phyloP scores from a whole-genome alignment of 2,113 vertebrate species.

The Loxodonta africana region DNA sequence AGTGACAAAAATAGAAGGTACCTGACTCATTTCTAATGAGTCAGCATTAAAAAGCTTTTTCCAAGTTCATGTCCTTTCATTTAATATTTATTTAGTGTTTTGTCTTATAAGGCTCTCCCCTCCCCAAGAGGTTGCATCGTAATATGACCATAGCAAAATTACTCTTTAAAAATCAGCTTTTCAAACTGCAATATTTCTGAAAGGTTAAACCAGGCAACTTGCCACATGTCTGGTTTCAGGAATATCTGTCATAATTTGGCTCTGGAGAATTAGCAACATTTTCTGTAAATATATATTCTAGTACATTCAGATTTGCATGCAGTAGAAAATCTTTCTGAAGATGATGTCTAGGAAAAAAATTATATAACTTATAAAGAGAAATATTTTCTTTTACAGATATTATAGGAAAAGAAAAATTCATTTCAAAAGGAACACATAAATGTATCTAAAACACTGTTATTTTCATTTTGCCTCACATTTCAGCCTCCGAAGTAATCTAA shows the following conservation, averaged over 20 bases:
- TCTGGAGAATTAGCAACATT: background rate
- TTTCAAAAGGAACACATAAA: background rate
- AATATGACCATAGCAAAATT: conserved; percentile 3
- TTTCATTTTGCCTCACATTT: background rate
- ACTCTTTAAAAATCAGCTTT: conserved; percentile 35
- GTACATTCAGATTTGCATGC: background rate
- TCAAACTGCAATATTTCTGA: background rate
- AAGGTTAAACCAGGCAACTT: conserved; percentile 22
- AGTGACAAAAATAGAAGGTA: conserved; percentile 24
- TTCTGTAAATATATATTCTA: background rate
- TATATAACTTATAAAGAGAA: background rate
- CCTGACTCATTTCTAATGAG: background rate
- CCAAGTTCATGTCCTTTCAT: background rate
- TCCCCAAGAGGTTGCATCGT: background rate
- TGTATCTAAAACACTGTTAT: background rate
- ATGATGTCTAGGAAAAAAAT: conserved; percentile 26
- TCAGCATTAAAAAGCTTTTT: conserved; percentile 54
- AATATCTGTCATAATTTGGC: conserved; percentile 46
- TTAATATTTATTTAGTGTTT: conserved; percentile 34
- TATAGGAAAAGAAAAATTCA: background rate
- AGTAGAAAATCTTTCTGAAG: background rate
- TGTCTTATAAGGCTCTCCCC: background rate
- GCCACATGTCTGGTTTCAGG: conserved; percentile 30
- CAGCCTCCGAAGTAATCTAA: background rate
- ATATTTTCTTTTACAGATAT: background rate